Evolutionary conservation across 64 coral and sea anemone species (phyloP).

Genomic region (Pachyseris speciosa): DNA sequence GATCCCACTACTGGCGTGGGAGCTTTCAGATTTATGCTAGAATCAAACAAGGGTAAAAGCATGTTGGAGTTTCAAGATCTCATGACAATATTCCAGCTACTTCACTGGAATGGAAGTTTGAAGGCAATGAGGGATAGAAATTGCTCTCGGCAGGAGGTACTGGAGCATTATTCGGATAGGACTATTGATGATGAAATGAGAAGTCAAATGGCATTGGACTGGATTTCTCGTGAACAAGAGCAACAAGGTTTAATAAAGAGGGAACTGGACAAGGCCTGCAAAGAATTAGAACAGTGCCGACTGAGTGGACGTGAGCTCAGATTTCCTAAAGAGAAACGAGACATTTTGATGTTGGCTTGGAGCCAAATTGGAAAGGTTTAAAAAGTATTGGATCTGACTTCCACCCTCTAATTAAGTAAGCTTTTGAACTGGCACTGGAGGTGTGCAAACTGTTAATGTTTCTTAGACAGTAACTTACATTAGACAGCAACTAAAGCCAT

Average conservation of each 20-base stretch:
- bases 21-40: conserved; percentile 93
- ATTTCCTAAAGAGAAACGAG: conserved; percentile 93
- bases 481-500: no score
- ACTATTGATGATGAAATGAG: conserved; percentile 95
- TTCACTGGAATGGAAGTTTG: conserved; percentile 96
- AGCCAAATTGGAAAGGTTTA: conserved; percentile 88
- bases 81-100: conserved; percentile 95
- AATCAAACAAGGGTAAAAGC: conserved; percentile 88
- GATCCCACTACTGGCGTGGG: conserved; percentile 84
- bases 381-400: background rate
- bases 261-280: conserved; percentile 73
- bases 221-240: conserved; percentile 95
- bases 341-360: conserved; percentile 90
- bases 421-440: background rate
- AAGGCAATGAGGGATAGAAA: conserved; percentile 95
- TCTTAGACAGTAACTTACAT: background rate
- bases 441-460: background rate
- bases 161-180: conserved; percentile 83
- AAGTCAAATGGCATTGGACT: conserved; percentile 96
- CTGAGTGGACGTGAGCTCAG: conserved; percentile 86
- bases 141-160: conserved; percentile 90
- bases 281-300: conserved; percentile 86
- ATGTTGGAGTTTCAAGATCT: conserved; percentile 97
- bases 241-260: conserved; percentile 82
- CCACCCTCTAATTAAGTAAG: background rate